These are phyloP conservation scores for Mesorhabditis spiculigera DNA, from an alignment of 2,888 invertebrate species.

Conservation along the genomic window DNA sequence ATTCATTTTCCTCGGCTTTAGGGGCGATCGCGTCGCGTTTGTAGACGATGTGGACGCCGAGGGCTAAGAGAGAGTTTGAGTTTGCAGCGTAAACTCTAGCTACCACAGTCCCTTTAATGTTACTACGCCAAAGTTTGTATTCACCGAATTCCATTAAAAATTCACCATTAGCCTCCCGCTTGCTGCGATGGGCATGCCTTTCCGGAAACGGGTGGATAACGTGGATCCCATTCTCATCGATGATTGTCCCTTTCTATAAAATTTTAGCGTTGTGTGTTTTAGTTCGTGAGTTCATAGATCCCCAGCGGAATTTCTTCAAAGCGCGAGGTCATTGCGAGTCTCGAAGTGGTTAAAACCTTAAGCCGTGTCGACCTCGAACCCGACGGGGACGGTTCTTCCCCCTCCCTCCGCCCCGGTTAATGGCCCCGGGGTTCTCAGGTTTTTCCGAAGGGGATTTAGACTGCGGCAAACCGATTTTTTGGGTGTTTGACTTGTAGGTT, in stretches of 20 bases:
- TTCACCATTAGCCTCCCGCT: constrained; percentile 31
- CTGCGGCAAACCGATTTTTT: too few species aligned
- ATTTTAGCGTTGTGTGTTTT: neutral
- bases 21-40: constrained; percentile 40
- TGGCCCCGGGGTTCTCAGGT: too few species aligned
- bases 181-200: constrained; percentile 42
- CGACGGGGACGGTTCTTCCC: too few species aligned
- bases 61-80: neutral
- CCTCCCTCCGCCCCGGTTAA: too few species aligned
- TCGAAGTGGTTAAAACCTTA: too few species aligned
- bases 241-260: constrained; percentile 55
- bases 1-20: constrained; percentile 35
- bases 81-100: constrained; percentile 9
- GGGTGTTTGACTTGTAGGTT: too few species aligned
- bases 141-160: neutral
- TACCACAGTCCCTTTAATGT: neutral
- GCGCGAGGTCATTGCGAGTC: too few species aligned
- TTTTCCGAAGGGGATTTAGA: too few species aligned
- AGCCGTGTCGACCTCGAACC: too few species aligned
- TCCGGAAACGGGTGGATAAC: constrained; percentile 57
- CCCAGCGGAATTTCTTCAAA: too few species aligned
- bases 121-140: neutral
- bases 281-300: neutral
- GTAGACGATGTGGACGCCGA: constrained; percentile 51
- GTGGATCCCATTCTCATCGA: constrained; percentile 42